phyloP scores from a whole-genome alignment of 2,113 vertebrate genomes.

The Myanophis thanlyinensis region DNA sequence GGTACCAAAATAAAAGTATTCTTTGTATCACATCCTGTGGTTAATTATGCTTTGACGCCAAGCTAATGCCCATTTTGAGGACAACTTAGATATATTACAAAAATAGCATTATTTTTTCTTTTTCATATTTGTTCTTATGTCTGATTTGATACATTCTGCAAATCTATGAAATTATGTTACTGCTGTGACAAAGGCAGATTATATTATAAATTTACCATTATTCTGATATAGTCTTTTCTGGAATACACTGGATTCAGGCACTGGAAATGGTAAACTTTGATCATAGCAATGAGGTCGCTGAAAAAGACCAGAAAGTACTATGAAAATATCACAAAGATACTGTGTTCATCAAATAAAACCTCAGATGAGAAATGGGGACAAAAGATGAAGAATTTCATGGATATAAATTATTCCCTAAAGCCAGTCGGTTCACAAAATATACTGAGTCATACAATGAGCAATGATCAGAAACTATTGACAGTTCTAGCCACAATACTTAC shows the following conservation, averaged over 20 bases:
- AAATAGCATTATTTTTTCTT: not conserved
- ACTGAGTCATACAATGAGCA: not conserved
- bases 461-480: not conserved
- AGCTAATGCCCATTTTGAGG: no score
- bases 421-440: not conserved
- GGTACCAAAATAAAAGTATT: no score
- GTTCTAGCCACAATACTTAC: not conserved
- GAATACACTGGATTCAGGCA: slow-evolving; percentile 79
- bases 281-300: slow-evolving; percentile 62
- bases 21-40: no score
- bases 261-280: slow-evolving; percentile 74
- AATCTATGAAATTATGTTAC: not conserved
- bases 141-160: not conserved
- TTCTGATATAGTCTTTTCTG: slow-evolving; percentile 77
- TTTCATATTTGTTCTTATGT: not conserved
- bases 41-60: no score
- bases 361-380: not conserved
- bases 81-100: not conserved
- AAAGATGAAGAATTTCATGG: no score
- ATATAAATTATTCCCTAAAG: not conserved
- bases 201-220: slow-evolving; percentile 73
- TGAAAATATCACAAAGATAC: not conserved
- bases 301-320: slow-evolving; percentile 43
- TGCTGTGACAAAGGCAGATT: not conserved
- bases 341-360: not conserved